Percentiles rank a stretch among this genome's conserved stretches.
phyloP scores from a whole-genome alignment of 2,113 vertebrate species.

The Scolopax mira region DNA sequence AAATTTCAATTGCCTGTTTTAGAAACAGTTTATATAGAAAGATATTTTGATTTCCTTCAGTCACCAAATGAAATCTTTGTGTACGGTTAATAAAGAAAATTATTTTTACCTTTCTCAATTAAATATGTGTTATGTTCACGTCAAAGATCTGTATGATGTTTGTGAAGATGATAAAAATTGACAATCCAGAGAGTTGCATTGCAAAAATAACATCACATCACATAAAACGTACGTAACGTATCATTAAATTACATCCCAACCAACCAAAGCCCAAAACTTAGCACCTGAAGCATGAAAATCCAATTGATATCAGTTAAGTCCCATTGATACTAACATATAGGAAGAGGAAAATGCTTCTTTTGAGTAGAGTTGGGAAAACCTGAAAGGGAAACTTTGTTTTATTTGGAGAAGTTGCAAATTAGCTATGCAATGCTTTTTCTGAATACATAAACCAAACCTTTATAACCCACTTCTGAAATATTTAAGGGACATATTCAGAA shows the following conservation, averaged over 20 bases:
- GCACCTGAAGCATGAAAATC: neutral
- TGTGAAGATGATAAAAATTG: neutral
- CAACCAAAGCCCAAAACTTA: neutral
- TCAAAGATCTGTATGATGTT: neutral
- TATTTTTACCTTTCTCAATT: neutral
- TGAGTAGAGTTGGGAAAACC: neutral
- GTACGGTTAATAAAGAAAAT: neutral
- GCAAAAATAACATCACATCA: neutral
- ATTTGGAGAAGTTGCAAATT: constrained; percentile 5
- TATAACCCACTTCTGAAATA: neutral
- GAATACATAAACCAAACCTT: neutral
- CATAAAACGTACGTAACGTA: neutral
- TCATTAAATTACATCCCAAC: neutral
- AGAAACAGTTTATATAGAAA: neutral
- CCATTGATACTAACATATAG: neutral
- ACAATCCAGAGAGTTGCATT: neutral
- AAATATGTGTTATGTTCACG: neutral
- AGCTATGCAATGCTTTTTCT: neutral
- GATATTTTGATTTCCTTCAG: neutral
- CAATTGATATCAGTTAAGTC: neutral
- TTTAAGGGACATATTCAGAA: neutral
- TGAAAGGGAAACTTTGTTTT: constrained; percentile 6
- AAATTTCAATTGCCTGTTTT: neutral
- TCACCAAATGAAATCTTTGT: neutral
- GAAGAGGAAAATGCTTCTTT: constrained; percentile 22